A percentile compares a stretch with the other conserved stretches of the same genome.
Evolutionary conservation across 53 echinoderm and acorn worm species (phyloP).

Genomic region (Zoroaster sp.): DNA sequence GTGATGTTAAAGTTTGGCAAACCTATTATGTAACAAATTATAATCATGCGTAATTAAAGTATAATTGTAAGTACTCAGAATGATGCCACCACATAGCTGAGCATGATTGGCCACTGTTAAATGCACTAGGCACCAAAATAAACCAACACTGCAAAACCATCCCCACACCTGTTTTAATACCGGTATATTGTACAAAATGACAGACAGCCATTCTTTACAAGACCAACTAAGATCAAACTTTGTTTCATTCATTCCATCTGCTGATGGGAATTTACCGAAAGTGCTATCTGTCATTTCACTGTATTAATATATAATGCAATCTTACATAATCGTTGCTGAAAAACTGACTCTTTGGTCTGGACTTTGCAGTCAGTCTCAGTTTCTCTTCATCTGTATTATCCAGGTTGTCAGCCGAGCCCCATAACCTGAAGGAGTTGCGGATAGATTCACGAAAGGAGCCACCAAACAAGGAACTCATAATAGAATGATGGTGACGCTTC

Average conservation of each 20-base stretch:
- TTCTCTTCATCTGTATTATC: conserved; percentile 43
- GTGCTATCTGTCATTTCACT: neutral
- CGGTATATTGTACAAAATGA: too few relatives aligned
- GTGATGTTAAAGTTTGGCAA: too few relatives aligned
- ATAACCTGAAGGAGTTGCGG: conserved; percentile 65
- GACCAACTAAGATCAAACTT: too few relatives aligned
- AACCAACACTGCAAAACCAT: neutral
- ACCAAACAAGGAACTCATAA: neutral
- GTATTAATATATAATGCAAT: neutral
- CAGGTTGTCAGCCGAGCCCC: conserved; percentile 81
- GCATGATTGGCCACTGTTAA: neutral
- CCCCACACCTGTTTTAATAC: neutral
- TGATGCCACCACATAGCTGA: too few relatives aligned
- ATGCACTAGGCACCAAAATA: neutral
- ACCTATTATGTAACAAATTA: too few relatives aligned
- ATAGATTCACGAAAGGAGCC: conserved; percentile 49
- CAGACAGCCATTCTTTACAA: too few relatives aligned
- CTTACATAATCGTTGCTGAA: conserved; percentile 17
- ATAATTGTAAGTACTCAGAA: too few relatives aligned
- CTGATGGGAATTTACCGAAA: too few relatives aligned
- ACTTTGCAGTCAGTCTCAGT: conserved; percentile 47
- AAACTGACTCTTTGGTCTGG: conserved; percentile 6
- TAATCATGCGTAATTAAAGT: too few relatives aligned
- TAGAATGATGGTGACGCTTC: neutral
- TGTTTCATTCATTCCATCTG: too few relatives aligned